Conservation (phyloP, 2,113 vertebrate species). For the Albula glossodonta region DNA sequence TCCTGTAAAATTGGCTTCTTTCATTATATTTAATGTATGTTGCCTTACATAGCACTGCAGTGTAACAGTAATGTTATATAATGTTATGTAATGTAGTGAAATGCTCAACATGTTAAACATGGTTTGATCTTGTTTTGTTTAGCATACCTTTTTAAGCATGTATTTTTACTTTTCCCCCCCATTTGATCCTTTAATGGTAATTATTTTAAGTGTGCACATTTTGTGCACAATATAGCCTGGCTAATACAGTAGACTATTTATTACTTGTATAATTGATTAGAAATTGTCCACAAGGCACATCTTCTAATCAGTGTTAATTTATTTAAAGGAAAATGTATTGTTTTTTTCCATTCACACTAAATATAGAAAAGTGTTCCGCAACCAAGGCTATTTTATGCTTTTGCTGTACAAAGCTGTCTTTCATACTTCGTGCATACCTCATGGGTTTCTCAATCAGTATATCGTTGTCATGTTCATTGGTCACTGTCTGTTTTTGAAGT, state of each 20-base stretch:
- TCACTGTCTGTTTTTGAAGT: not conserved
- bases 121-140: not conserved
- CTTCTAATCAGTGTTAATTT: not conserved
- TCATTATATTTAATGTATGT: not conserved
- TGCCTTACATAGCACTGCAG: not conserved
- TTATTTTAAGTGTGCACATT: not conserved
- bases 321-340: not conserved
- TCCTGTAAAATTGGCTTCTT: not conserved
- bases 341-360: too few relatives aligned
- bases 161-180: not conserved
- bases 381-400: not conserved
- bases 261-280: not conserved
- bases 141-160: not conserved
- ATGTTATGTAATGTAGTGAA: not conserved
- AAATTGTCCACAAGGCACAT: not conserved
- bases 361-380: not conserved
- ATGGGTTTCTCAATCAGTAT: not conserved
- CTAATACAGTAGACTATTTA: not conserved
- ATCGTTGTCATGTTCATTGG: not conserved
- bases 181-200: not conserved
- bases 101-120: not conserved
- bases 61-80: not conserved
- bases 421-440: not conserved
- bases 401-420: not conserved
- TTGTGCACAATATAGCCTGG: not conserved